Conservation (phyloP, 30 jellyfish, hydroid and myxozoan genomes). For the Clytia hemisphaerica region DNA sequence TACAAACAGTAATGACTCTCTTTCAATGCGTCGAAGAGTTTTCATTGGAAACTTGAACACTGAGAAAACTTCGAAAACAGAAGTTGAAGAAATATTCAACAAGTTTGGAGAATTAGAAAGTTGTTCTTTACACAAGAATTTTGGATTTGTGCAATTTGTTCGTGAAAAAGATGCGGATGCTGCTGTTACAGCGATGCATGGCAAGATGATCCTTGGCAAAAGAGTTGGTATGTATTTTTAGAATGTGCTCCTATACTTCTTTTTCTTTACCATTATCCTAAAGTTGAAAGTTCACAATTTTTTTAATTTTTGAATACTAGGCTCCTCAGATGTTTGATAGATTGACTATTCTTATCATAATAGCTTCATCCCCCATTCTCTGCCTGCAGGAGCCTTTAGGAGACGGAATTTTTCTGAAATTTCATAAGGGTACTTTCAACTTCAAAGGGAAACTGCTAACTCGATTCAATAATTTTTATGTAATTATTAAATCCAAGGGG, state of each 20-base stretch:
- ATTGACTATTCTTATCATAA: too few relatives aligned
- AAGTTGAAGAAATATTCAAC: constrained; percentile 51
- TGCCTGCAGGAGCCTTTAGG: background rate
- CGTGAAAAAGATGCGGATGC: constrained; percentile 61
- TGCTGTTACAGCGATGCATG: constrained; percentile 74
- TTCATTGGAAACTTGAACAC: constrained; percentile 78
- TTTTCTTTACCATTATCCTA: too few relatives aligned
- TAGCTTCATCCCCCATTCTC: too few relatives aligned
- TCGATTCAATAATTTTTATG: too few relatives aligned
- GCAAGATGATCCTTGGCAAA: constrained; percentile 68
- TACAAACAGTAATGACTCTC: constrained; percentile 78
- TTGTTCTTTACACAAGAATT: constrained; percentile 69
- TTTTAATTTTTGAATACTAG: too few relatives aligned
- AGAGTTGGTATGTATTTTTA: constrained; percentile 64
- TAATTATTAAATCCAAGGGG: too few relatives aligned
- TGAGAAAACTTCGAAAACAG: constrained; percentile 60
- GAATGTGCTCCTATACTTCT: background rate
- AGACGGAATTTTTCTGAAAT: background rate
- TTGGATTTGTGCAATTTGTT: constrained; percentile 82
- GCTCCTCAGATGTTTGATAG: too few relatives aligned
- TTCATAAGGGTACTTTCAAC: too few relatives aligned
- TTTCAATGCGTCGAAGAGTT: constrained; percentile 72
- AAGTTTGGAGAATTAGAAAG: constrained; percentile 68
- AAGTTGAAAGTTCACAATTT: too few relatives aligned
- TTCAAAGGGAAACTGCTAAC: too few relatives aligned